Conservation (phyloP, 2,797 vertebrate genomes). For the Hydrolagus colliei region DNA sequence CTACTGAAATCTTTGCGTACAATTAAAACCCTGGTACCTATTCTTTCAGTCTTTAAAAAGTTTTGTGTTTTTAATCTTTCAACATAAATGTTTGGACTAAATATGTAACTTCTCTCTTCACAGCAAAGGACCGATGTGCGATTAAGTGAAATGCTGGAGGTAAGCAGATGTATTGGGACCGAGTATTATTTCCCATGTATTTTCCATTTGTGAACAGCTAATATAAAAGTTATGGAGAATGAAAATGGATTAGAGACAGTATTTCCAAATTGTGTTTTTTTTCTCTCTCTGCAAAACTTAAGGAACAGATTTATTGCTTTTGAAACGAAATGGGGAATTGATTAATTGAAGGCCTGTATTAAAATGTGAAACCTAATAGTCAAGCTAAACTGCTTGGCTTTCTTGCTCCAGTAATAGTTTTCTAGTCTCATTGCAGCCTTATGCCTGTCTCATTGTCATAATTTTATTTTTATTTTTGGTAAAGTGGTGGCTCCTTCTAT, state of each 20-base stretch:
- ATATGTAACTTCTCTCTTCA: conserved; percentile 35
- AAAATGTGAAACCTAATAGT: too few relatives aligned
- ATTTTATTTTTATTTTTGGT: too few relatives aligned
- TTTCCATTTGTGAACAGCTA: not conserved
- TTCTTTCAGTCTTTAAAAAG: not conserved
- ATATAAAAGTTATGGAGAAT: not conserved
- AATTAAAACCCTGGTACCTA: conserved; percentile 89
- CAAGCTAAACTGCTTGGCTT: too few relatives aligned
- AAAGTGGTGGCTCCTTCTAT: too few relatives aligned
- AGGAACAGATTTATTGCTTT: too few relatives aligned
- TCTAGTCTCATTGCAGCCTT: too few relatives aligned
- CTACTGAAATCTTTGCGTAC: conserved; percentile 91
- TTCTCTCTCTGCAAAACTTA: too few relatives aligned
- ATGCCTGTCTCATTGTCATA: too few relatives aligned
- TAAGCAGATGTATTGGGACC: conserved; percentile 48
- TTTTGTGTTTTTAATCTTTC: not conserved
- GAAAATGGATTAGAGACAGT: not conserved
- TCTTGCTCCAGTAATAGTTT: too few relatives aligned
- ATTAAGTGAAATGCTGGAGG: conserved; percentile 97
- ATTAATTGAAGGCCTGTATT: too few relatives aligned
- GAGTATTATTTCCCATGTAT: not conserved
- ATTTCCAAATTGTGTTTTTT: not conserved
- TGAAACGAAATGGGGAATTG: too few relatives aligned
- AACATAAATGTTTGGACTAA: conserved; percentile 28
- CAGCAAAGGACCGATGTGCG: conserved; percentile 97